phyloP scores from a whole-genome alignment of 1,140 invertebrate genomes.

The Heliconius hewitsoni region DNA sequence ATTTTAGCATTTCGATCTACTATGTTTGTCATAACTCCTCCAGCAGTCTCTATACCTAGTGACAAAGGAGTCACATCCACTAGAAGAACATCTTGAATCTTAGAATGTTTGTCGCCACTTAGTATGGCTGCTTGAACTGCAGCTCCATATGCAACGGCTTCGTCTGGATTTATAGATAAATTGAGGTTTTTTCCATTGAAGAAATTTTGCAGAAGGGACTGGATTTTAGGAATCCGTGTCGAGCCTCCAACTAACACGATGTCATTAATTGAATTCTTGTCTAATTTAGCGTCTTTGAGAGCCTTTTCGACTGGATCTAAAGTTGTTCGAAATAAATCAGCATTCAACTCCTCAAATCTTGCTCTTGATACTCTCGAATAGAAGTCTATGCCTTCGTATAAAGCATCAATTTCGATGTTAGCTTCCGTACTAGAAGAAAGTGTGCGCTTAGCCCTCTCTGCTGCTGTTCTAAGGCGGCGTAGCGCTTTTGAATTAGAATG shows the following conservation, averaged over 20 bases:
- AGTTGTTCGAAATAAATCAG: slow-evolving; percentile 79
- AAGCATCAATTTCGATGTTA: slow-evolving; percentile 79
- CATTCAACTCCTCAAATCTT: slow-evolving; percentile 79
- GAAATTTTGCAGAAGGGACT: slow-evolving; percentile 76
- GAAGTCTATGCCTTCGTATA: slow-evolving; percentile 79
- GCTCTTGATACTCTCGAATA: slow-evolving; percentile 77
- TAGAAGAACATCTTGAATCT: slow-evolving; percentile 80
- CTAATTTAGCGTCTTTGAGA: slow-evolving; percentile 85
- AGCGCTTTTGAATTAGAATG: slow-evolving; percentile 72
- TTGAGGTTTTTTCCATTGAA: slow-evolving; percentile 77
- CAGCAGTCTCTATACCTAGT: slow-evolving; percentile 83
- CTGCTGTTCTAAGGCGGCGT: slow-evolving; percentile 84
- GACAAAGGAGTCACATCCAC: slow-evolving; percentile 82
- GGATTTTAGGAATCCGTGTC: slow-evolving; percentile 83
- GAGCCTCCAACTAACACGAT: slow-evolving; percentile 88
- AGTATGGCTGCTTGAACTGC: slow-evolving; percentile 79
- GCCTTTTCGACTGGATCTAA: slow-evolving; percentile 83
- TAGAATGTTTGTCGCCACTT: slow-evolving; percentile 81
- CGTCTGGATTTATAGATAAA: slow-evolving; percentile 75
- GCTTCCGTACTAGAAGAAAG: slow-evolving; percentile 80
- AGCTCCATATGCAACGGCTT: slow-evolving; percentile 69
- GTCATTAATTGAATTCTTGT: slow-evolving; percentile 85
- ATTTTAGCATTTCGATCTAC: slow-evolving; percentile 83
- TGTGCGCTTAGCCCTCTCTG: slow-evolving; percentile 81
- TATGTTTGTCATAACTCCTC: slow-evolving; percentile 84